Evolutionary conservation across 2,888 invertebrate species (phyloP).

Genomic region (Deroplatys truncata): DNA sequence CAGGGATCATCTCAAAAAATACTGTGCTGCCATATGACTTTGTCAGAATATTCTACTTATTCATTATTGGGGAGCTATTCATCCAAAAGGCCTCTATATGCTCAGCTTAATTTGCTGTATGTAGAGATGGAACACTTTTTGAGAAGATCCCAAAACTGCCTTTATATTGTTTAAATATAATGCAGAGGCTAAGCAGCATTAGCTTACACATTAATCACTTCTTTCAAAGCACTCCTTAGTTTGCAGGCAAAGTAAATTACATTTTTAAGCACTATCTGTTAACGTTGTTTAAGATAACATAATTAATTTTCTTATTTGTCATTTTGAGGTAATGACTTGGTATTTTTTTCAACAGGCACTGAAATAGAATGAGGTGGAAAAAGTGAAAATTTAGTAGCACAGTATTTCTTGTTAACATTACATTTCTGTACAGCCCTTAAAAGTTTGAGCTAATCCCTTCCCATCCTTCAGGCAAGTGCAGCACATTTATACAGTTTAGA

Average conservation of each 20-base stretch:
- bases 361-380: constrained; percentile 16
- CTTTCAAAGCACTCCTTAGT: not conserved
- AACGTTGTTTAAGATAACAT: not conserved
- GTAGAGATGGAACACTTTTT: not conserved
- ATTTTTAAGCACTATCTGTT: not conserved
- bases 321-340: not conserved
- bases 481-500: constrained; percentile 7
- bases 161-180: not conserved
- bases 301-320: not conserved
- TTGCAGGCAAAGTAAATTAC: not conserved
- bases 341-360: not conserved
- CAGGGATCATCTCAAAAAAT: constrained; percentile 28
- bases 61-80: not conserved
- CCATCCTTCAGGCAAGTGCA: constrained; percentile 22
- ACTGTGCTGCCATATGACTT: constrained; percentile 26
- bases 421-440: not conserved
- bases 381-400: constrained; percentile 26
- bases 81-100: not conserved
- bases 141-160: constrained; percentile 22
- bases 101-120: no score
- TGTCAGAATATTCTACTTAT: not conserved
- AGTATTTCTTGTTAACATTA: constrained; percentile 22
- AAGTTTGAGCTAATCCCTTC: constrained; percentile 5
- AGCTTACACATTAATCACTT: not conserved
- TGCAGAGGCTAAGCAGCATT: not conserved